Base-by-base conservation (phyloP, 2,888 invertebrate genomes). In the Horisme vitalbata region DNA sequence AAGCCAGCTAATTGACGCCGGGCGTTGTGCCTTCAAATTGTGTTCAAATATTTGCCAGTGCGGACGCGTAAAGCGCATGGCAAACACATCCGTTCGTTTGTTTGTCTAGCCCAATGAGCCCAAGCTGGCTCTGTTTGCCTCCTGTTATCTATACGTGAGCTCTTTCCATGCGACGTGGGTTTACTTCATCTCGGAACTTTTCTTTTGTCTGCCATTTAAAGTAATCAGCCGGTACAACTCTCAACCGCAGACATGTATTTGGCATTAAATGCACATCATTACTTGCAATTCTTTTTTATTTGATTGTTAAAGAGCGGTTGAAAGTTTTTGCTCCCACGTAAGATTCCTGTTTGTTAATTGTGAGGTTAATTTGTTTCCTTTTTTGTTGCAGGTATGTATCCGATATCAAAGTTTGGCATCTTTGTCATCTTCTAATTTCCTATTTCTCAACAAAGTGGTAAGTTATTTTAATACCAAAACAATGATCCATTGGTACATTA, bases 11-110 rank as follows among this genome's bases (percentile, higher is more conserved):
- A 82, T 82, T 83, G 79, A 74, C 65, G 65, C 55, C 61, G 71
- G 72, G 79, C 79, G 80, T 79, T 71, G 79, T 83, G 72, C 83
- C 83, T 81, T 83, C 79, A 85, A 87, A 87, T 88, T 86, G 80
- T 79, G 75, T 64, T 78, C 72, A 83, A 88, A 87, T 85, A 85
- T 88, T 88, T 58, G 73, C 68, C 45, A n/a, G 32, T 60, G 65
- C 62, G 76, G 71, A 68, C 72, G 61, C 71, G 74, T 75, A 73
- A 71, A 79, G 81, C 81, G 71, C 71, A 68, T 59, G 52, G 74
- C 73, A 87, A 84, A 87, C 79, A 83, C 51, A 43, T 44, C 52
- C 57, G 65, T 52, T 65, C 65, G 74, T 63, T 55, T 84, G 76
- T 87, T 86, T 87, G 82, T 55, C 33, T 65, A 74, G 73, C 61